Evolutionary conservation across 2,888 invertebrate genomes (phyloP).

Genomic region (Cyclophora punctaria): DNA sequence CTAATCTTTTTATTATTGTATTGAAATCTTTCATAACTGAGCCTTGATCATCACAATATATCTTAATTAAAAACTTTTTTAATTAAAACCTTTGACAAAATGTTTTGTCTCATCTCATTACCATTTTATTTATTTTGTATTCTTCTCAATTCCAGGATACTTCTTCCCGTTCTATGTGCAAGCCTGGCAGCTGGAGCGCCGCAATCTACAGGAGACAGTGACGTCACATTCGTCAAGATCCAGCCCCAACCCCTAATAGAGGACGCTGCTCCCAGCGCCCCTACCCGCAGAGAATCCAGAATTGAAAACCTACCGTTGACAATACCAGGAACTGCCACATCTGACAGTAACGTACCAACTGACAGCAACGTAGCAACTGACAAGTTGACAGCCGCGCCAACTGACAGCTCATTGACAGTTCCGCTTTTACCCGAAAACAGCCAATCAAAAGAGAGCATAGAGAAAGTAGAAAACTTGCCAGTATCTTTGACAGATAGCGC

Average conservation of each 20-base stretch:
- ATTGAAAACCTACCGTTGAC: conserved; percentile 40
- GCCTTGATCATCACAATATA: too few species aligned
- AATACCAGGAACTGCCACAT: conserved; percentile 23
- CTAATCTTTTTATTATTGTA: too few species aligned
- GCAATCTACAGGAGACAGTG: conserved; percentile 34
- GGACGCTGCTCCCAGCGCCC: conserved; percentile 11
- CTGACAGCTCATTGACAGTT: not conserved
- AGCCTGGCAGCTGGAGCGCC: conserved; percentile 37
- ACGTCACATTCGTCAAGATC: conserved; percentile 48
- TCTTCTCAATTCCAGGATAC: conserved; percentile 36
- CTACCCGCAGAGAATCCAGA: conserved; percentile 25
- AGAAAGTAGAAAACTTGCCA: not conserved
- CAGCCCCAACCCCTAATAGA: conserved; percentile 25
- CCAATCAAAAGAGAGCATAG: not conserved
- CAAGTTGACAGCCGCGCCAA: not conserved
- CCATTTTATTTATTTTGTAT: not conserved
- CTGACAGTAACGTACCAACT: conserved; percentile 2
- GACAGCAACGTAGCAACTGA: not conserved
- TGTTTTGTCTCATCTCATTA: too few species aligned
- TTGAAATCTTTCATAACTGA: too few species aligned
- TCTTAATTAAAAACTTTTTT: too few species aligned
- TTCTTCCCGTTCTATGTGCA: conserved; percentile 32
- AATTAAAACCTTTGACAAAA: too few species aligned
- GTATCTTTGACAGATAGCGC: conserved; percentile 9
- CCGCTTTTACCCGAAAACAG: too few species aligned